A percentile compares a stretch with the other conserved stretches of the same genome.
phyloP scores from a whole-genome alignment of 2,797 vertebrate species.

The Oophaga sylvatica region DNA sequence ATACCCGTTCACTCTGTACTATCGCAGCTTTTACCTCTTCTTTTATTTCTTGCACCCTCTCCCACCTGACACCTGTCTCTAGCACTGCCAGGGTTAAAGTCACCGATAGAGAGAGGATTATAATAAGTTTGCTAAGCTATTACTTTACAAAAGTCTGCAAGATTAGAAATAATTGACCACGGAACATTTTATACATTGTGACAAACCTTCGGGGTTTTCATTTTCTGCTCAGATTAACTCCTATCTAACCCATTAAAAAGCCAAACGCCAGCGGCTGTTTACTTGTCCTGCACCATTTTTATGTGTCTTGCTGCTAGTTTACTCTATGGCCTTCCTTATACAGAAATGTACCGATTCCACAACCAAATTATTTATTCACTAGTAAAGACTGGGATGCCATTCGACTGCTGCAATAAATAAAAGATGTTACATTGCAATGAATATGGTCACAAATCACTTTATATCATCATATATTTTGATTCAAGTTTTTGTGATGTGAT shows the following conservation, averaged over 20 bases:
- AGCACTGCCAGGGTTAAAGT: conserved; percentile 33
- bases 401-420: neutral
- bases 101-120: neutral
- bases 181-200: conserved; percentile 50
- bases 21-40: conserved; percentile 28
- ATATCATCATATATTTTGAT: neutral
- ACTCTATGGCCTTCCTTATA: neutral
- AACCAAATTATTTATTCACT: conserved; percentile 13
- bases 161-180: conserved; percentile 44
- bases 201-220: conserved; percentile 61
- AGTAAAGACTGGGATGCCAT: neutral
- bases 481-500: neutral
- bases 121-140: conserved; percentile 35
- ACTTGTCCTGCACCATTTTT: conserved; percentile 1
- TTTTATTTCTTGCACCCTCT: neutral
- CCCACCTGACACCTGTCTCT: neutral
- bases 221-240: conserved; percentile 62
- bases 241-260: conserved; percentile 56
- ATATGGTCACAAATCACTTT: neutral
- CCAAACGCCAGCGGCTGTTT: conserved; percentile 46
- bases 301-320: neutral
- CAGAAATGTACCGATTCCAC: neutral
- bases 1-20: neutral
- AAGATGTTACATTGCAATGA: neutral
- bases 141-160: conserved; percentile 41